These are phyloP conservation scores for Tiliqua scincoides DNA, from an alignment of 2,113 vertebrate species.

Conservation along the genomic window DNA sequence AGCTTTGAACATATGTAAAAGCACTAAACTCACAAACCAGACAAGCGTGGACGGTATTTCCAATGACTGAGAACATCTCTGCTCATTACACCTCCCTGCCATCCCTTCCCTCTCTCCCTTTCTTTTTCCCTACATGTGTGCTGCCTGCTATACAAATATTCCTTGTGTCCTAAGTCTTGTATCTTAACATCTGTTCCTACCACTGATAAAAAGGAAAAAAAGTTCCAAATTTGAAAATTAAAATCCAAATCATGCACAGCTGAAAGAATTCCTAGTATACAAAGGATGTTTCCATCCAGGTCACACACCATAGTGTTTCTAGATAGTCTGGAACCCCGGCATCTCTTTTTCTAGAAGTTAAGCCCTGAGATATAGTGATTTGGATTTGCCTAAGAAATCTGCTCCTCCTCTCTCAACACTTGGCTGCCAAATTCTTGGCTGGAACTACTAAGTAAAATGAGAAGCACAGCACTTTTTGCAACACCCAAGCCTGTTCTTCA, in stretches of 20 bases:
- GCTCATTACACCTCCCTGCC: background rate
- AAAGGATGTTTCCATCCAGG: background rate
- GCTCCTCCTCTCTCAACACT: background rate
- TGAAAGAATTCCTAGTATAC: background rate
- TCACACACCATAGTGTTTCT: background rate
- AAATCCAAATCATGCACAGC: background rate
- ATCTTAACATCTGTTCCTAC: background rate
- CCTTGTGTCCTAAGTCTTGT: background rate
- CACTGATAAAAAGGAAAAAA: background rate
- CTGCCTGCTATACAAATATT: background rate
- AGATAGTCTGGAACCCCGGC: background rate
- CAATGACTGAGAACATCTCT: background rate
- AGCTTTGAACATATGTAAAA: background rate
- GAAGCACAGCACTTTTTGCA: conserved; percentile 20
- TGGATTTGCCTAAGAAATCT: background rate
- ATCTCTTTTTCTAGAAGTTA: background rate
- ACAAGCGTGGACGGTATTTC: background rate
- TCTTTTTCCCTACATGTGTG: background rate
- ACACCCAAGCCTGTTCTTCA: conserved; percentile 58
- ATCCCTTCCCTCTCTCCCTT: background rate
- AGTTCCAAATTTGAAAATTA: background rate
- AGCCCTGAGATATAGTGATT: background rate
- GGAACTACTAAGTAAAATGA: conserved; percentile 53
- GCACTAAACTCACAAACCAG: background rate
- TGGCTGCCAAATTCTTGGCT: conserved; percentile 1